Evolutionary conservation across 1,140 invertebrate genomes (phyloP).

Genomic region (Apis florea): DNA sequence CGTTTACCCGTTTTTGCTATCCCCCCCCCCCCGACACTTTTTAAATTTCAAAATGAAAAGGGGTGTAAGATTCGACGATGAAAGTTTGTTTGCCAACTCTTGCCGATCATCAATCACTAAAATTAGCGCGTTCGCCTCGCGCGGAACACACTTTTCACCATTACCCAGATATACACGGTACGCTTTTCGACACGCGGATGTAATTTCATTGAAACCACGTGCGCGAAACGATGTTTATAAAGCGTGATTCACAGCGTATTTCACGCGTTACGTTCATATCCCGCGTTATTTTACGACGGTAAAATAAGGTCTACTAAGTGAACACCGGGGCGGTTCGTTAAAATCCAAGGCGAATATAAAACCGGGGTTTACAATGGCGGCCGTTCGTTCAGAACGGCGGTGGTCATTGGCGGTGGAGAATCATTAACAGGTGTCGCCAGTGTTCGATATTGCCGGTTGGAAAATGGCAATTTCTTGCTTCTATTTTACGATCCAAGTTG

Average conservation of each 20-base stretch:
- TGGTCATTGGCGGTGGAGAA: slow-evolving; percentile 18
- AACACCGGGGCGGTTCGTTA: slow-evolving; percentile 23
- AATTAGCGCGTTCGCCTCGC: neutral
- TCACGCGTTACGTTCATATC: neutral
- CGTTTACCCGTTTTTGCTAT: too few species aligned
- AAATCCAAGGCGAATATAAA: slow-evolving; percentile 41
- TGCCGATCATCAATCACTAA: too few species aligned
- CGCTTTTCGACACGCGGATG: neutral
- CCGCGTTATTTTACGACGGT: slow-evolving; percentile 16
- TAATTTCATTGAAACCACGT: slow-evolving; percentile 8
- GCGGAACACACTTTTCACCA: neutral
- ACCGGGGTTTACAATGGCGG: neutral
- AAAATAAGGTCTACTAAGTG: slow-evolving; percentile 13
- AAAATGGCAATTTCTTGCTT: slow-evolving; percentile 23
- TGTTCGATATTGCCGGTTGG: slow-evolving; percentile 1
- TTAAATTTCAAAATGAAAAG: too few species aligned
- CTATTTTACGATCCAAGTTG: slow-evolving; percentile 4
- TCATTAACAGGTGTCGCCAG: slow-evolving; percentile 51
- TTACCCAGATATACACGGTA: neutral
- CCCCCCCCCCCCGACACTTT: too few species aligned
- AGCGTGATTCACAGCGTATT: slow-evolving; percentile 7
- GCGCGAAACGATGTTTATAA: slow-evolving; percentile 10
- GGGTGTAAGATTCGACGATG: too few species aligned
- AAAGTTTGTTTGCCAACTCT: too few species aligned
- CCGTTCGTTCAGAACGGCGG: neutral